phyloP scores from a whole-genome alignment of 2,797 vertebrate species.

The Tangara arthus region DNA sequence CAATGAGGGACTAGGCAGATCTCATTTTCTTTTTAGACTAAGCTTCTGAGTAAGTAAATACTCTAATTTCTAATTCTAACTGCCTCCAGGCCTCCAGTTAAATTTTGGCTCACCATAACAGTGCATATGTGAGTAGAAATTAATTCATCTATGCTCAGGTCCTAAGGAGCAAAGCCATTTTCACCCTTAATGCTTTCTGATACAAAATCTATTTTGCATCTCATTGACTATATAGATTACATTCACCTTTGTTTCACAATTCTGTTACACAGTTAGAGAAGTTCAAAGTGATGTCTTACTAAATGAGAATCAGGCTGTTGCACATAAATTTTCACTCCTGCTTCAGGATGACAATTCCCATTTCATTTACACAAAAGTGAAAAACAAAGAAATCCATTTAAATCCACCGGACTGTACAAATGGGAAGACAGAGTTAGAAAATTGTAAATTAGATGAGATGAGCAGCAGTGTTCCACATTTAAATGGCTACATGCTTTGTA shows the following conservation, averaged over 20 bases:
- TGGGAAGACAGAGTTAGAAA: background rate
- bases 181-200: slow-evolving; percentile 15
- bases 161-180: slow-evolving; percentile 18
- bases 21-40: background rate
- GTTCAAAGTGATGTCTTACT: background rate
- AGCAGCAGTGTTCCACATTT: background rate
- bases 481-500: background rate
- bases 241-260: background rate
- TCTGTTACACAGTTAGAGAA: background rate
- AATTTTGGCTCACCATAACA: background rate
- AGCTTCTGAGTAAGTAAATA: slow-evolving; percentile 13
- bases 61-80: slow-evolving; percentile 15
- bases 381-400: background rate
- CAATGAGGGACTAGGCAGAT: background rate
- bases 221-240: background rate
- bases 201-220: slow-evolving; percentile 29
- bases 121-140: background rate
- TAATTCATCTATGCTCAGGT: background rate
- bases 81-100: background rate
- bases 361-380: background rate
- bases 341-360: background rate
- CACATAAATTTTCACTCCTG: background rate
- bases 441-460: background rate
- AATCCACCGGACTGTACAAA: background rate
- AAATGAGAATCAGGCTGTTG: background rate